phyloP scores from a whole-genome alignment of 2,888 invertebrate genomes.

The Micoletzkya japonica region DNA sequence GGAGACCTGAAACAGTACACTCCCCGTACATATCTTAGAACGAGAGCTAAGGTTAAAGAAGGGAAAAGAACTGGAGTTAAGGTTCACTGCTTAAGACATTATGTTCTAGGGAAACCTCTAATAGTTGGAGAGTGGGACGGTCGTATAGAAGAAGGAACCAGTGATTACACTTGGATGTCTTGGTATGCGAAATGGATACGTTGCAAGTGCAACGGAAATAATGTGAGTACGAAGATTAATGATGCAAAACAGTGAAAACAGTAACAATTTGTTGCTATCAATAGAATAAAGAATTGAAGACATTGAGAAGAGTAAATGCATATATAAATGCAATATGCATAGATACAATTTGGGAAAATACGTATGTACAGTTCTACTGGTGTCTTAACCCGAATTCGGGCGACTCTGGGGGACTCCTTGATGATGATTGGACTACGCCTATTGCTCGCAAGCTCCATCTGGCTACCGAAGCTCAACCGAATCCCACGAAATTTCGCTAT shows the following conservation, averaged over 20 bases:
- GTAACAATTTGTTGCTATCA: too few relatives aligned
- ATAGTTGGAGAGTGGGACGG: conserved; percentile 31
- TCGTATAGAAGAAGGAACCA: background rate
- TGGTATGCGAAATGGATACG: conserved; percentile 13
- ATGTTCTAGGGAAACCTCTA: conserved; percentile 7
- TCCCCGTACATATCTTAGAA: too few relatives aligned
- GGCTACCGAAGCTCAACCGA: conserved; percentile 6
- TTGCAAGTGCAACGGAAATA: conserved; percentile 21
- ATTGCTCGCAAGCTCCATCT: conserved; percentile 19
- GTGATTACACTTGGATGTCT: conserved; percentile 14
- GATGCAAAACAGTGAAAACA: too few relatives aligned
- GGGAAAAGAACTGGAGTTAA: too few relatives aligned
- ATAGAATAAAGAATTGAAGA: too few relatives aligned
- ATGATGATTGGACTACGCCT: conserved; percentile 28
- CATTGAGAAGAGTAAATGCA: too few relatives aligned
- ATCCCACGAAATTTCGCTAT: conserved; percentile 13
- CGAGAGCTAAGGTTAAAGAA: too few relatives aligned
- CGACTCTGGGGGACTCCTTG: conserved; percentile 30
- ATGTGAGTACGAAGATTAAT: conserved; percentile 19
- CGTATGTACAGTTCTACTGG: conserved; percentile 33
- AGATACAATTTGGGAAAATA: too few relatives aligned
- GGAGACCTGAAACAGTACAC: too few relatives aligned
- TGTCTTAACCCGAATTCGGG: conserved; percentile 32
- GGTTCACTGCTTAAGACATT: too few relatives aligned
- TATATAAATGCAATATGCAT: too few relatives aligned